These are phyloP conservation scores for Australoheros scitulus DNA, from an alignment of 2,113 vertebrate species.

Conservation along the genomic window DNA sequence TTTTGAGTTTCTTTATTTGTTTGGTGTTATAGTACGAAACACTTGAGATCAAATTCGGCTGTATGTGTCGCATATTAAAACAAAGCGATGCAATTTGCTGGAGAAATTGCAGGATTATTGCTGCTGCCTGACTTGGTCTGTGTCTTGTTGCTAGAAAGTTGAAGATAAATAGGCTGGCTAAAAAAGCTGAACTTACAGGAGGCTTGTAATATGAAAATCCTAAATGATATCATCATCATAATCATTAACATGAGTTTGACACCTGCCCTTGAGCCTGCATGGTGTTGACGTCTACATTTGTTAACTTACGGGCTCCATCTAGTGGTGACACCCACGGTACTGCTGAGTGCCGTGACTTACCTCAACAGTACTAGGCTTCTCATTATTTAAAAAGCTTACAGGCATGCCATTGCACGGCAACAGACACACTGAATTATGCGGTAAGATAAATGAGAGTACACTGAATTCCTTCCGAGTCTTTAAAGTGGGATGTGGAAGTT, in stretches of 20 bases:
- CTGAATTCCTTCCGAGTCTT: too few species aligned
- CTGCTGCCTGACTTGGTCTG: neutral
- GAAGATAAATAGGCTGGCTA: neutral
- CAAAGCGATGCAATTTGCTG: neutral
- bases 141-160: neutral
- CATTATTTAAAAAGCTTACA: neutral
- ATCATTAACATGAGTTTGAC: neutral
- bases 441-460: fast-evolving
- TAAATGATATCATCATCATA: neutral
- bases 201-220: neutral
- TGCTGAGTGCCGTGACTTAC: conserved; percentile 18
- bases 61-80: neutral
- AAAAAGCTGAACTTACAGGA: neutral
- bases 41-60: neutral
- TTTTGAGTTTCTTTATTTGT: too few species aligned
- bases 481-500: neutral
- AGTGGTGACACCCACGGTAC: neutral
- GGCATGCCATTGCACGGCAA: neutral
- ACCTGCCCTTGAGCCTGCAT: neutral
- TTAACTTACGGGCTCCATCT: conserved; percentile 8
- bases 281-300: neutral
- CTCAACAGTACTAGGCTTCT: neutral
- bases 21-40: neutral
- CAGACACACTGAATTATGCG: neutral
- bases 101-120: neutral